Evolutionary conservation across 2,888 invertebrate species (phyloP).

Genomic region (Morpho helenor): DNA sequence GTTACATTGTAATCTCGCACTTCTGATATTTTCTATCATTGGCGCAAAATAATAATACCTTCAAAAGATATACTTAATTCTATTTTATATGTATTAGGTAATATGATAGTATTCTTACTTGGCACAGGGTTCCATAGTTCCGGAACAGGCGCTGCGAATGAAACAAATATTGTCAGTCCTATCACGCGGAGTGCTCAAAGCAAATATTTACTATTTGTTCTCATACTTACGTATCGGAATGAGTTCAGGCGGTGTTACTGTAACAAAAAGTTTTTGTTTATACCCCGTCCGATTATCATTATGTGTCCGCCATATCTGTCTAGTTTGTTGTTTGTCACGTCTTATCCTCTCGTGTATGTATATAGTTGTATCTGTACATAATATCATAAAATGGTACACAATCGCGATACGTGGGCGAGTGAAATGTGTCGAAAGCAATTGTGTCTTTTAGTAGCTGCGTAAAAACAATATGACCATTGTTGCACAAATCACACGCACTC

Average conservation of each 20-base stretch:
- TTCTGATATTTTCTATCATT: no score
- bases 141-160: conserved; percentile 27
- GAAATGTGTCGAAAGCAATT: neutral
- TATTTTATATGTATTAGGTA: neutral
- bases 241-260: conserved; percentile 25
- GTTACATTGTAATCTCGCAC: no score
- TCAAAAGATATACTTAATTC: neutral
- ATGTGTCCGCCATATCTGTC: neutral
- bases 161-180: conserved; percentile 13
- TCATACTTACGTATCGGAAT: conserved; percentile 28
- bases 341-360: conserved; percentile 6
- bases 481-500: no score
- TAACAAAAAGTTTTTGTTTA: conserved; percentile 24
- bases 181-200: neutral
- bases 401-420: neutral
- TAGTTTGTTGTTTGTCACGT: conserved; percentile 2
- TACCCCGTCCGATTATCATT: conserved; percentile 10
- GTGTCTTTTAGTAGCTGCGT: neutral
- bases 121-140: conserved; percentile 22
- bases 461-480: no score
- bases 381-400: conserved; percentile 9
- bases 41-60: neutral
- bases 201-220: conserved; percentile 10
- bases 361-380: conserved; percentile 3
- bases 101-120: conserved; percentile 23